Base-by-base conservation (phyloP, 2,797 vertebrate genomes). In the Sebastes oblongus region DNA sequence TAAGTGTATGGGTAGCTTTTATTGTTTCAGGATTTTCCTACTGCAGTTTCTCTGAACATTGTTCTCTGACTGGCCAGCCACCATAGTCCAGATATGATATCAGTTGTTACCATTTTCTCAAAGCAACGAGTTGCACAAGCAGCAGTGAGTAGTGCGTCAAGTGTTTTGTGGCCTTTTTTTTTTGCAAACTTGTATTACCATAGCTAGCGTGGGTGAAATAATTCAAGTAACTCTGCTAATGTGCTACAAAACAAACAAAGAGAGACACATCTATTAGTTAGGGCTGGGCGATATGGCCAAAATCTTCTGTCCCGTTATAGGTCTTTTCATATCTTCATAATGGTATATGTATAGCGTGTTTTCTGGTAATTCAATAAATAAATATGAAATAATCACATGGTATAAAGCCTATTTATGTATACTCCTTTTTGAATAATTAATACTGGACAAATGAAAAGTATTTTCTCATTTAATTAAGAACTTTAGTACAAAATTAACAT, bases 1-100 rank as follows among this genome's bases (percentile, higher is more conserved):
- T 99, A 95, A 88, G 94, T 75, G 94, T 73, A 27, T 50, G 10
- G 12, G n/a, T 27, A 5, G 20, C 18, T 30, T 74, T 27, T 34
- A 32, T 27, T 36, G 6, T 24, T 22, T 39, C 12, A 7, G 29
- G 9, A 61, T 39, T 73, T 54, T 30, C 24, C 29, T 30, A 4
- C 50, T 64, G 22, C 34, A 58, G n/a, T 22, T 16, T 59, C 20
- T 67, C 13, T 67, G 20, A 66, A 29, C 18, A 3, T 29, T 52
- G 2, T 13, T n/a, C 16, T 72, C 24, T 36, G 29, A 52, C 55
- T 18, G 22, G 25, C 54, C 52, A 50, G 22, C 50, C 27, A 6
- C 52, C 6, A 8, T 13, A 9, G 14, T 64, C 50, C 50, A 59
- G 36, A 59, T 52, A 34, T 65, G 14, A 36, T 11, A 60, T 72